Conservation (phyloP, 2,888 invertebrate species). For the Micoletzkya japonica region DNA sequence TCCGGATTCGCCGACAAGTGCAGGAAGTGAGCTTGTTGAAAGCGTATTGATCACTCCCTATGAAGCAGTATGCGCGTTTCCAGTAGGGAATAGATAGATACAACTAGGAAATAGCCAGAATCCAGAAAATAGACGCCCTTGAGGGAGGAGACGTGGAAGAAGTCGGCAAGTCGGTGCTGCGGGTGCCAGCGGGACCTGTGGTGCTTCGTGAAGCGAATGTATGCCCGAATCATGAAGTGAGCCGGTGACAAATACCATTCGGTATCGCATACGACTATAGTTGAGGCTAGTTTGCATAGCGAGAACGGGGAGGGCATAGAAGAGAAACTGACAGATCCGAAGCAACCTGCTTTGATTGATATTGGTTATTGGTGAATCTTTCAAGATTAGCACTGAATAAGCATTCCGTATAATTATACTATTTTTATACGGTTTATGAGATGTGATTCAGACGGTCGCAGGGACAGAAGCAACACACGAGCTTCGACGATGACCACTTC, state of each 20-base stretch:
- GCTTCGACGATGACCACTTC: constrained; percentile 32
- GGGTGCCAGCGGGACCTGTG: constrained; percentile 28
- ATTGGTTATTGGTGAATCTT: not conserved
- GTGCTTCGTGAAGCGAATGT: constrained; percentile 30
- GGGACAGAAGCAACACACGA: constrained; percentile 3
- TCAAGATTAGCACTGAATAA: not conserved
- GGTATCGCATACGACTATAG: not conserved
- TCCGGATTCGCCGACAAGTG: constrained; percentile 36
- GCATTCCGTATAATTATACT: not conserved
- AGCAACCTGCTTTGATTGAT: not conserved
- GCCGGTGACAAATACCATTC: not conserved
- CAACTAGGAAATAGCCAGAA: not conserved
- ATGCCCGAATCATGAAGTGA: constrained; percentile 20
- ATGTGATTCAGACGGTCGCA: constrained; percentile 6
- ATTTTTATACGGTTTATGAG: too few relatives aligned
- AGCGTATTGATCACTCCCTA: not conserved
- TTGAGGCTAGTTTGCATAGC: not conserved
- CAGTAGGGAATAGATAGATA: not conserved
- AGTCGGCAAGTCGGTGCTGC: constrained; percentile 19
- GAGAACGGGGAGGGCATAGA: not conserved
- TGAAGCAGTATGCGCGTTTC: not conserved
- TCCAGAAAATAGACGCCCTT: not conserved
- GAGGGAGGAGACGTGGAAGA: constrained; percentile 18
- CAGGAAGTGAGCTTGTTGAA: constrained; percentile 7
- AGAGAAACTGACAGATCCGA: too few relatives aligned